Conservation (phyloP, 2,888 invertebrate genomes). For the Lochmaea crataegi region DNA sequence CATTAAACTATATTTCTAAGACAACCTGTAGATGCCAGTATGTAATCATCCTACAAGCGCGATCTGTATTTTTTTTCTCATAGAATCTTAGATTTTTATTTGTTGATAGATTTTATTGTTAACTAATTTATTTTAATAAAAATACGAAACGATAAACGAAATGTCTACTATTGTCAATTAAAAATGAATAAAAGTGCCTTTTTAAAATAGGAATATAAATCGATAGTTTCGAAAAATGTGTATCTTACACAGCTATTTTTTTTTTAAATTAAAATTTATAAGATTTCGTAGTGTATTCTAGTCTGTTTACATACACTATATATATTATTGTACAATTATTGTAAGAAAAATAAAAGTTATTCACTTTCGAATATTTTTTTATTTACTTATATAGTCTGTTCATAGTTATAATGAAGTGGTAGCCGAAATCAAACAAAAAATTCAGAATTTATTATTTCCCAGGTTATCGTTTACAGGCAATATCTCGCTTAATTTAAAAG, state of each 20-base stretch:
- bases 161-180: conserved; percentile 10
- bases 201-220: background rate
- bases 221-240: background rate
- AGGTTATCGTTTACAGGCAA: no score
- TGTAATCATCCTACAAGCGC: background rate
- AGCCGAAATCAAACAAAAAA: no score
- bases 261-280: background rate
- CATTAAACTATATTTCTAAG: background rate
- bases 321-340: conserved; percentile 10
- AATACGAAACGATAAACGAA: conserved; percentile 5
- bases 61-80: background rate
- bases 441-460: no score
- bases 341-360: conserved; percentile 6
- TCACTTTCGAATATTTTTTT: background rate
- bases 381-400: background rate
- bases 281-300: conserved; percentile 14
- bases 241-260: background rate
- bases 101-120: conserved; percentile 2
- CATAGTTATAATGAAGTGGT: no score
- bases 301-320: conserved; percentile 14
- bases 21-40: background rate
- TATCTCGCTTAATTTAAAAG: no score
- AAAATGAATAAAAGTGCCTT: conserved; percentile 6
- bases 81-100: background rate
- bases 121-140: conserved; percentile 8